These are phyloP conservation scores for Cheilosia vernalis DNA, from an alignment of 2,888 invertebrate species.

Conservation along the genomic window DNA sequence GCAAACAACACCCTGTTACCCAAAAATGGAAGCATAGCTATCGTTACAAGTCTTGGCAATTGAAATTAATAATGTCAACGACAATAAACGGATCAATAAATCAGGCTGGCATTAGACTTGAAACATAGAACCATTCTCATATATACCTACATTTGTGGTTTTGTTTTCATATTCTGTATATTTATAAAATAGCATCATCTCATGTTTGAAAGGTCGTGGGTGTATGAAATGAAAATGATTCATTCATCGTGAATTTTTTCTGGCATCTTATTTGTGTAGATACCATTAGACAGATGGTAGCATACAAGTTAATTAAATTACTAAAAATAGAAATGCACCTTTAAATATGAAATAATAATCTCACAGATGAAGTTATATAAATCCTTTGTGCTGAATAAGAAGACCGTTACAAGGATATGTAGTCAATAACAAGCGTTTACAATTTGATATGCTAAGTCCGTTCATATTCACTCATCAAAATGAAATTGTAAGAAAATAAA, in stretches of 20 bases:
- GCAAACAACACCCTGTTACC: conserved; percentile 45
- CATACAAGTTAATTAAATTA: not conserved
- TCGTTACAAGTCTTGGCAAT: conserved; percentile 24
- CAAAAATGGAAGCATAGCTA: conserved; percentile 37
- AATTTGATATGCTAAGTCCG: too few relatives aligned
- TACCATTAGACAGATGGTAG: not conserved
- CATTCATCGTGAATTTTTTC: not conserved
- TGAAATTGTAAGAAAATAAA: too few relatives aligned
- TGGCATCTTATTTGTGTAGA: not conserved
- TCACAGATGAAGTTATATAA: not conserved
- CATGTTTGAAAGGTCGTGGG: not conserved
- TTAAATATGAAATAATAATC: not conserved
- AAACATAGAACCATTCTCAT: not conserved
- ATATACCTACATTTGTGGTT: not conserved
- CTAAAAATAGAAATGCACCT: conserved; percentile 16
- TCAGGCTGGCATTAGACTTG: not conserved
- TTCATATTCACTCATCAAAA: too few relatives aligned
- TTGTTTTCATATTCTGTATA: not conserved
- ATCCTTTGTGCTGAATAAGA: too few relatives aligned
- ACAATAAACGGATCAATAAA: conserved; percentile 28
- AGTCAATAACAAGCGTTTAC: too few relatives aligned
- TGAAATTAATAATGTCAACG: conserved; percentile 15
- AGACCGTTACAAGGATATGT: too few relatives aligned
- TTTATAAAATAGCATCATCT: not conserved
- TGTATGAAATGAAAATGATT: not conserved